Conservation (phyloP, 2,797 vertebrate species). For the Lithobates pipiens region DNA sequence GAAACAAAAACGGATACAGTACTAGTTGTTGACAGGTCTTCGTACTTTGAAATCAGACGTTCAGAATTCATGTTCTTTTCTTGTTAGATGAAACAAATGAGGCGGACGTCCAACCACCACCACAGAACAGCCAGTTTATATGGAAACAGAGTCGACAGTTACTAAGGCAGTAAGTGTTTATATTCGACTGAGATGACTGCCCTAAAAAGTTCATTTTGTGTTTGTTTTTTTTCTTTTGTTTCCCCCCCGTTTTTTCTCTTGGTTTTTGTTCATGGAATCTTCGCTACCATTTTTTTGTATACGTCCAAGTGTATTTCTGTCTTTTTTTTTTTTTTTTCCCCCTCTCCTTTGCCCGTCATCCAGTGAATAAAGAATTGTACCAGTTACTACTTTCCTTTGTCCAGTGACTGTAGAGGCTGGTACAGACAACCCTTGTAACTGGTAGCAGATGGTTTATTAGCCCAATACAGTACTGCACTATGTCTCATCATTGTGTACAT, state of each 20-base stretch:
- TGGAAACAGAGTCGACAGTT: conserved; percentile 98
- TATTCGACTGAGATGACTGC: not conserved
- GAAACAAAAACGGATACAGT: not conserved
- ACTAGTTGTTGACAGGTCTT: not conserved
- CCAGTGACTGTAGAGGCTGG: conserved; percentile 83
- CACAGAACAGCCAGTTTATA: conserved; percentile 95
- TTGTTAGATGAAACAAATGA: conserved; percentile 95
- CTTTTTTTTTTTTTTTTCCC: not conserved
- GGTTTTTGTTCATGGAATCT: not conserved
- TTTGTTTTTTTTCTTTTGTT: not conserved
- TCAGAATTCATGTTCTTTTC: conserved; percentile 63
- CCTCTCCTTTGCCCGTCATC: not conserved
- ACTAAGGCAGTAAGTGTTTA: conserved; percentile 91
- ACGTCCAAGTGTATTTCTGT: not conserved
- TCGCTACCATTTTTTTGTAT: not conserved
- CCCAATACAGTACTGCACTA: conserved; percentile 65
- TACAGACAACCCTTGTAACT: conserved; percentile 81
- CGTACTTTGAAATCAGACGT: not conserved
- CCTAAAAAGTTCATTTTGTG: not conserved
- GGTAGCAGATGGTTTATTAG: conserved; percentile 77
- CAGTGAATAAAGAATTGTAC: conserved; percentile 86
- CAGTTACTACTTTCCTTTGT: conserved; percentile 74
- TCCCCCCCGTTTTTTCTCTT: too few relatives aligned
- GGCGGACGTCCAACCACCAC: conserved; percentile 85
- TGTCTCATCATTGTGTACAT: conserved; percentile 58